These are phyloP conservation scores for Argyresthia albistria DNA, from an alignment of 2,888 invertebrate species.

Conservation along the genomic window DNA sequence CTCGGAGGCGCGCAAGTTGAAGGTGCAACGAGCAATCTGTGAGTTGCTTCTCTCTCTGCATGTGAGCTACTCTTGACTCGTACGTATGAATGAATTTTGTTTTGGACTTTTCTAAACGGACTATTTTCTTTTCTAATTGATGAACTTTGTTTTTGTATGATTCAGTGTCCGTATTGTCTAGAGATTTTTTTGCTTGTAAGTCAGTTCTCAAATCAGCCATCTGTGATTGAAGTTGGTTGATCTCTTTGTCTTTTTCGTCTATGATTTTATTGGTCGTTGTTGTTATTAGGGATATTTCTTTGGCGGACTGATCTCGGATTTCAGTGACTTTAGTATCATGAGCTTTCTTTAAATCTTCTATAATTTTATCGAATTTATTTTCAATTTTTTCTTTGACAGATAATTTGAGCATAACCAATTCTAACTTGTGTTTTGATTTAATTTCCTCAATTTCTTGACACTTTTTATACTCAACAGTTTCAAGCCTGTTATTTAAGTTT, in stretches of 20 bases:
- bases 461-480: conserved; percentile 33
- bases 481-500: conserved; percentile 32
- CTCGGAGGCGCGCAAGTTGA: conserved; percentile 45
- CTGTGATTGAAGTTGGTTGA: conserved; percentile 25
- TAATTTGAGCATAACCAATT: conserved; percentile 33
- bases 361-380: conserved; percentile 29
- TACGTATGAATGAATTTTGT: conserved; percentile 33
- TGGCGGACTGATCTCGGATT: conserved; percentile 5
- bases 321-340: conserved; percentile 22
- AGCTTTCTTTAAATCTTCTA: conserved; percentile 31
- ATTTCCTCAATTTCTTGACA: conserved; percentile 42
- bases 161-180: conserved; percentile 21
- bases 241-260: conserved; percentile 23
- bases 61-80: conserved; percentile 39
- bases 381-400: conserved; percentile 31
- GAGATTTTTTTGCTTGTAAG: conserved; percentile 30
- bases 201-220: conserved; percentile 38
- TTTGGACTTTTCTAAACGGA: conserved; percentile 44
- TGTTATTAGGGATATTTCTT: conserved; percentile 5
- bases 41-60: conserved; percentile 51
- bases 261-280: conserved; percentile 5
- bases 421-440: conserved; percentile 35
- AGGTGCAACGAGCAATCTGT: conserved; percentile 48
- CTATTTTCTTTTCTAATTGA: conserved; percentile 45
- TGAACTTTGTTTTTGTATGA: conserved; percentile 24